Percentiles rank a stretch among this genome's conserved stretches.
phyloP scores from a whole-genome alignment of 2,888 invertebrate genomes.

The Tachina grossa region DNA sequence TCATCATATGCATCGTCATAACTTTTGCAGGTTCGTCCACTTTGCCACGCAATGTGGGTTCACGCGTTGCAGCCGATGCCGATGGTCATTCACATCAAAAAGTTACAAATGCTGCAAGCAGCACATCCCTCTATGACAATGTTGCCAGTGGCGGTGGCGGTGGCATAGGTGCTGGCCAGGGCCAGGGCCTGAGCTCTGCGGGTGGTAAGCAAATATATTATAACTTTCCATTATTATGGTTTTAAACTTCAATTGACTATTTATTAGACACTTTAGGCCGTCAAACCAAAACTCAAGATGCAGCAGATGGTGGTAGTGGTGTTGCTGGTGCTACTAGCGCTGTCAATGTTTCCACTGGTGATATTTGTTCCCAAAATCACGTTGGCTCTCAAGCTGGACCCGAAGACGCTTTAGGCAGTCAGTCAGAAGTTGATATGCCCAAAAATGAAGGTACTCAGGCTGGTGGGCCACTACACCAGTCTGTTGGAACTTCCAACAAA shows the following conservation, averaged over 20 bases:
- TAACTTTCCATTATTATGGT: not conserved
- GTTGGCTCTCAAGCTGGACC: slow-evolving; percentile 85
- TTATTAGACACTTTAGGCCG: slow-evolving; percentile 84
- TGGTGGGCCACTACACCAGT: slow-evolving; percentile 87
- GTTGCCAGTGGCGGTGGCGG: slow-evolving; percentile 83
- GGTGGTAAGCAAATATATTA: slow-evolving; percentile 47
- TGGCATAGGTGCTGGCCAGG: slow-evolving; percentile 5
- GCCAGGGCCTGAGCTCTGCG: slow-evolving; percentile 59
- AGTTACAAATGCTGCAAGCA: slow-evolving; percentile 93
- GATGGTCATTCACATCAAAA: slow-evolving; percentile 84
- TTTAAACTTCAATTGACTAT: not conserved
- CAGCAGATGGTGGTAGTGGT: slow-evolving; percentile 82
- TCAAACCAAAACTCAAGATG: slow-evolving; percentile 89
- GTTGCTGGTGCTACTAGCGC: slow-evolving; percentile 65
- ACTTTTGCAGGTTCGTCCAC: slow-evolving; percentile 89
- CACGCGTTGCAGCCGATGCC: slow-evolving; percentile 79
- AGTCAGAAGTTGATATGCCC: slow-evolving; percentile 84
- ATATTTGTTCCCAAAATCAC: slow-evolving; percentile 87
- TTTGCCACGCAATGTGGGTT: slow-evolving; percentile 86
- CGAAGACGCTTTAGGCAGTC: slow-evolving; percentile 80
- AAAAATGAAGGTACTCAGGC: slow-evolving; percentile 93
- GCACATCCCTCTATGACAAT: slow-evolving; percentile 94
- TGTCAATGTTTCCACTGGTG: slow-evolving; percentile 82
- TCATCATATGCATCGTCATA: slow-evolving; percentile 78
- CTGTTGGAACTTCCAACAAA: slow-evolving; percentile 85